Percentiles rank a stretch among this genome's conserved stretches.
Conservation (phyloP, 2,113 vertebrate genomes). For the Barbus barbus region DNA sequence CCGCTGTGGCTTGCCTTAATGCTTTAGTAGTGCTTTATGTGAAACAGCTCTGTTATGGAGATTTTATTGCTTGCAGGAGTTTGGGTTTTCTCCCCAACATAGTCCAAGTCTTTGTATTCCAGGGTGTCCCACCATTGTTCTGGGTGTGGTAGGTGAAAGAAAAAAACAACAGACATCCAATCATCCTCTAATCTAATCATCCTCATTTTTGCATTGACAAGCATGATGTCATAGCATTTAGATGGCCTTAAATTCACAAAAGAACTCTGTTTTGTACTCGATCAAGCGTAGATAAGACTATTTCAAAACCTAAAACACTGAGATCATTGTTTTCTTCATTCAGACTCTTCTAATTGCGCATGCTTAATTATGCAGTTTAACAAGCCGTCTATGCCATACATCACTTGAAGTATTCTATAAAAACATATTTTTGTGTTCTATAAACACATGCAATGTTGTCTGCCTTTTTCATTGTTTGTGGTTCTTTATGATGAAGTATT, state of each 20-base stretch:
- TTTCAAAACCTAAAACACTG: conserved; percentile 33
- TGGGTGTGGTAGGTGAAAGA: not conserved
- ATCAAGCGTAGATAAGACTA: not conserved
- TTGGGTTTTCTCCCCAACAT: conserved; percentile 20
- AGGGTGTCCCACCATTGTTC: conserved; percentile 10
- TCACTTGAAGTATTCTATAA: conserved; percentile 20
- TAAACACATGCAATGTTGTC: conserved; percentile 34
- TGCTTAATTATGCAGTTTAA: conserved; percentile 34
- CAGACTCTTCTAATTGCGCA: conserved; percentile 42
- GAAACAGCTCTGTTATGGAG: conserved; percentile 37
- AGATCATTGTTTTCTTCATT: conserved; percentile 37
- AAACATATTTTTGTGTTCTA: conserved; percentile 25
- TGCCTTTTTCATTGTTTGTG: not conserved
- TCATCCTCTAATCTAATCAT: not conserved
- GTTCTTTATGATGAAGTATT: too few relatives aligned
- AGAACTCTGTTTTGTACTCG: not conserved
- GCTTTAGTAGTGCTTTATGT: conserved; percentile 29
- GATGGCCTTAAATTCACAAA: not conserved
- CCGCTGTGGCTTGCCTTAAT: not conserved
- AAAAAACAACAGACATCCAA: not conserved
- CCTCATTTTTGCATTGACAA: conserved; percentile 1
- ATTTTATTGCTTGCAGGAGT: conserved; percentile 16
- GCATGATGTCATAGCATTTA: conserved; percentile 9
- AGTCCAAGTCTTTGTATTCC: conserved; percentile 31
- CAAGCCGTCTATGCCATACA: not conserved